These are phyloP conservation scores for Ornithoptera priamus DNA, from an alignment of 2,888 invertebrate genomes.

Conservation along the genomic window DNA sequence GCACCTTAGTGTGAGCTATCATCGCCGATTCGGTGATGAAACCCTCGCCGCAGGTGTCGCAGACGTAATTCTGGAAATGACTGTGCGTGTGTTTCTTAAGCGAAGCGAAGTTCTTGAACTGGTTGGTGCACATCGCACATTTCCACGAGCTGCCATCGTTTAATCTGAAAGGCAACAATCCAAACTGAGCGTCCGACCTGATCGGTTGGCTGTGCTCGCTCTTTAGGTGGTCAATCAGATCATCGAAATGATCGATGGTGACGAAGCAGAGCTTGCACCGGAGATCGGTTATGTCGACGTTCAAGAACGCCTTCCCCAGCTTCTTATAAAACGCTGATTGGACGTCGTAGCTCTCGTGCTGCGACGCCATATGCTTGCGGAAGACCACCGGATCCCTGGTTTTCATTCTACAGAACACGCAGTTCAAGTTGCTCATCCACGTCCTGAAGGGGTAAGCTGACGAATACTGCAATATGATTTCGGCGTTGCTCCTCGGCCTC, in stretches of 20 bases:
- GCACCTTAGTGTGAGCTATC: conserved; percentile 70
- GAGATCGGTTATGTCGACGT: conserved; percentile 68
- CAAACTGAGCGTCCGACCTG: conserved; percentile 62
- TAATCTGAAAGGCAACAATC: conserved; percentile 65
- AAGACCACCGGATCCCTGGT: conserved; percentile 63
- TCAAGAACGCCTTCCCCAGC: conserved; percentile 68
- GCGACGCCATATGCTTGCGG: conserved; percentile 57
- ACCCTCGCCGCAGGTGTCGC: conserved; percentile 72
- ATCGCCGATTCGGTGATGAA: conserved; percentile 73
- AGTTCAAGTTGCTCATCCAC: conserved; percentile 72
- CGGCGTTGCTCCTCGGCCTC: conserved; percentile 65
- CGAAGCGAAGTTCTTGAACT: conserved; percentile 68
- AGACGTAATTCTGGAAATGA: conserved; percentile 73
- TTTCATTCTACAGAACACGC: conserved; percentile 69
- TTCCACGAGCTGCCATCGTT: conserved; percentile 69
- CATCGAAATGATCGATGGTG: conserved; percentile 58
- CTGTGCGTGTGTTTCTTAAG: conserved; percentile 69
- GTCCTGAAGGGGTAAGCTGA: conserved; percentile 70
- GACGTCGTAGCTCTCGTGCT: conserved; percentile 65
- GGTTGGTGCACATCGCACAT: conserved; percentile 68
- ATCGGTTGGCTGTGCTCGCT: conserved; percentile 67
- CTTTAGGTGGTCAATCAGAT: conserved; percentile 62
- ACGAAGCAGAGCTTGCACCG: conserved; percentile 70
- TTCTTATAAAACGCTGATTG: conserved; percentile 72
- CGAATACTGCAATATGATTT: conserved; percentile 68